Conservation (phyloP, 2,888 invertebrate genomes). For the Leptothorax acervorum region DNA sequence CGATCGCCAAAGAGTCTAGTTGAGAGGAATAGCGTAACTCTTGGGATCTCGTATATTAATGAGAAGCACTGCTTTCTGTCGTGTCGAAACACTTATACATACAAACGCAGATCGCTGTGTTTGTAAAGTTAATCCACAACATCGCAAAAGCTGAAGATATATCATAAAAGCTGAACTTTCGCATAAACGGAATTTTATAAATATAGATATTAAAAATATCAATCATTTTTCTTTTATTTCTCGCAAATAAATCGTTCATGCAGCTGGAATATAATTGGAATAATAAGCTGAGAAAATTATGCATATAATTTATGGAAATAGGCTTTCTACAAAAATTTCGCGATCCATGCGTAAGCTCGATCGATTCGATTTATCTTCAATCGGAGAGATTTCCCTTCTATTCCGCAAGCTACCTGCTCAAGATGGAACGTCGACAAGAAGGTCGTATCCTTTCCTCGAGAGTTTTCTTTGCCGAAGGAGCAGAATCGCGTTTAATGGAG, state of each 20-base stretch:
- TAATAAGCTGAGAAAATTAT: slow-evolving; percentile 8
- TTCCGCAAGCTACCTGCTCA: slow-evolving; percentile 14
- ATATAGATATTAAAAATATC: background rate
- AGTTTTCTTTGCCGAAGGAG: slow-evolving; percentile 40
- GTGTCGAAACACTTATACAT: background rate
- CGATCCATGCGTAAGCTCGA: background rate
- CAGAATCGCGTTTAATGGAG: slow-evolving; percentile 48
- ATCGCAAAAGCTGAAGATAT: background rate
- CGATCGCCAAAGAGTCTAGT: background rate
- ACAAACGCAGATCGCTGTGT: background rate
- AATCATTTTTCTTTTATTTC: background rate
- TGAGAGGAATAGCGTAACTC: slow-evolving; percentile 3
- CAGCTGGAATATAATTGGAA: background rate
- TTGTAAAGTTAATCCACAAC: background rate
- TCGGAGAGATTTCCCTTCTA: slow-evolving; percentile 21
- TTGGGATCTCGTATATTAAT: slow-evolving; percentile 13
- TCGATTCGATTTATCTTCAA: slow-evolving; percentile 20
- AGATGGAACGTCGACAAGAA: slow-evolving; percentile 35
- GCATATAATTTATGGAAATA: background rate
- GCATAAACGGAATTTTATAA: background rate
- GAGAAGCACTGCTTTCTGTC: background rate
- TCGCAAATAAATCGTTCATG: background rate
- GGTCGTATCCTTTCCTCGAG: slow-evolving; percentile 37
- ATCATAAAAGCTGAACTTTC: background rate
- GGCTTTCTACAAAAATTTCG: background rate